Conservation (phyloP, 2,113 vertebrate genomes). For the Bambusicola thoracicus region DNA sequence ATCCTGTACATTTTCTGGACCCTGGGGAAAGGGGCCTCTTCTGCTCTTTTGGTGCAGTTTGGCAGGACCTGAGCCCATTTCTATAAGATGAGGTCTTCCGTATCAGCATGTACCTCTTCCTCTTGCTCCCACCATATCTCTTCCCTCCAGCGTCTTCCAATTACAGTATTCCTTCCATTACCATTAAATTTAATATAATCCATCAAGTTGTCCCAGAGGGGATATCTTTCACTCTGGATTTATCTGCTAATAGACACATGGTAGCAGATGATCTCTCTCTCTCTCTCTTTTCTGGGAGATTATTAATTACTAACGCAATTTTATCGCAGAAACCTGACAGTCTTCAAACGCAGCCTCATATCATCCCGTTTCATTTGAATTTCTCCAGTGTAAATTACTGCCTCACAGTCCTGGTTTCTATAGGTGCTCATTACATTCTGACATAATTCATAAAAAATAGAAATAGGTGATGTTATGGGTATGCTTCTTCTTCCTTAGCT, state of each 20-base stretch:
- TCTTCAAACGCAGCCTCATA: conserved; percentile 42
- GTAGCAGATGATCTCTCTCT: conserved; percentile 67
- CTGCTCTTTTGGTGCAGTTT: not conserved
- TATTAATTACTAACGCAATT: conserved; percentile 74
- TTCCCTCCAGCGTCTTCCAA: conserved; percentile 66
- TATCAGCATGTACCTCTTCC: not conserved
- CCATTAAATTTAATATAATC: conserved; percentile 76
- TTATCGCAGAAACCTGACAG: conserved; percentile 62
- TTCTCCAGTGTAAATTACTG: conserved; percentile 40
- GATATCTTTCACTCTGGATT: conserved; percentile 74
- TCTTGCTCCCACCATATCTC: conserved; percentile 36
- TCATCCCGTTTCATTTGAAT: conserved; percentile 35
- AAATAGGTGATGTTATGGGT: conserved; percentile 9
- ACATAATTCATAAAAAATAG: not conserved
- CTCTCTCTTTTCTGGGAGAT: conserved; percentile 44
- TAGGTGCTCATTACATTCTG: conserved; percentile 10
- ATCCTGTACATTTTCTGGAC: not conserved
- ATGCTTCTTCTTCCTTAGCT: not conserved
- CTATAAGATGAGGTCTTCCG: not conserved
- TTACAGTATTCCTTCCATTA: conserved; percentile 70
- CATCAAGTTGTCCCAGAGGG: conserved; percentile 72
- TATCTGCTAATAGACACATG: conserved; percentile 75
- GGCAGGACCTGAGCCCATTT: not conserved
- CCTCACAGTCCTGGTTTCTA: conserved; percentile 17
- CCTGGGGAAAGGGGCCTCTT: not conserved